Evolutionary conservation across 2,113 vertebrate genomes (phyloP).

Genomic region (Phyllostomus discolor): DNA sequence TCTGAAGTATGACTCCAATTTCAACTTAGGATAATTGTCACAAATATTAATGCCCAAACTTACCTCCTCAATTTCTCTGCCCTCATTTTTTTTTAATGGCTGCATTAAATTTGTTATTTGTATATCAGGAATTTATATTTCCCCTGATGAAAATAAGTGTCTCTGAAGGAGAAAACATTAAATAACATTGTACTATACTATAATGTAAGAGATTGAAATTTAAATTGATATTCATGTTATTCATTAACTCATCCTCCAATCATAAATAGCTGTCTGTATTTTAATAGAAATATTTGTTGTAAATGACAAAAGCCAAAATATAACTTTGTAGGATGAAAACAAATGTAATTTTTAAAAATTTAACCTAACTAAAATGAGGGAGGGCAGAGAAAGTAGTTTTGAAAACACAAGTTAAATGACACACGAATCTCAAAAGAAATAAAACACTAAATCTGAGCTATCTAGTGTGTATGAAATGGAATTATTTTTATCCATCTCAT

Average conservation of each 20-base stretch:
- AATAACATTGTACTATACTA: neutral
- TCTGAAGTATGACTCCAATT: neutral
- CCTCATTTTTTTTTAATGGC: neutral
- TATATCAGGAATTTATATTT: neutral
- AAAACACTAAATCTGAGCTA: neutral
- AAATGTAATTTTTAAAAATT: neutral
- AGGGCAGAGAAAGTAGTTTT: neutral
- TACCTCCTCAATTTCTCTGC: neutral
- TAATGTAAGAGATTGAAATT: neutral
- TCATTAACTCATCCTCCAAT: neutral
- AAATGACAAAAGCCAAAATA: neutral
- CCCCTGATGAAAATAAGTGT: neutral
- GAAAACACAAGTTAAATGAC: neutral
- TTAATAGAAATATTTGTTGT: neutral
- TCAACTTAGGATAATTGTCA: neutral
- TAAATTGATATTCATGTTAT: neutral
- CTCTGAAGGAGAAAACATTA: neutral
- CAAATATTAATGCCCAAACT: neutral
- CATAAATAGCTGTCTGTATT: neutral
- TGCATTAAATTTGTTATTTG: neutral
- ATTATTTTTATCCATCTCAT: neutral
- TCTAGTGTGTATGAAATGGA: accelerated
- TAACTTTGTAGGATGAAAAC: neutral
- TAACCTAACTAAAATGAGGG: neutral
- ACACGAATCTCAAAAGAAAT: neutral